phyloP scores from a whole-genome alignment of 1,140 invertebrate species.

The Medauroidea extradentata region DNA sequence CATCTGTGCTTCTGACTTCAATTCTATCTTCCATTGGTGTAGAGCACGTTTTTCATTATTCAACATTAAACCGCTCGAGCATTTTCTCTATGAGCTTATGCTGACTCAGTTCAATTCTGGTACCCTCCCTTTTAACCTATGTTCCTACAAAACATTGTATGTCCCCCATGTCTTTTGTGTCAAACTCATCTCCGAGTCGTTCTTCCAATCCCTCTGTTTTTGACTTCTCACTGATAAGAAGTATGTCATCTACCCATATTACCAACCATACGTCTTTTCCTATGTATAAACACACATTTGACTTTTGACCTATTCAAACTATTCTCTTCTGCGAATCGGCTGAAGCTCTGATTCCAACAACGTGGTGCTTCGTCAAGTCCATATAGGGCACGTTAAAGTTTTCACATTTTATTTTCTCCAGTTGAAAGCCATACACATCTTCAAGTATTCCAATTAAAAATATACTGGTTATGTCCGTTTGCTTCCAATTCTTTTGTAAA shows the following conservation, averaged over 20 bases:
- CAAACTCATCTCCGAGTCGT: conserved; percentile 6
- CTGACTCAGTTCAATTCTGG: conserved; percentile 3
- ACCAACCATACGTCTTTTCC: not conserved
- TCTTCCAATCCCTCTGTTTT: conserved; percentile 7
- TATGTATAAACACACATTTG: conserved; percentile 11
- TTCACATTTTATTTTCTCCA: not conserved
- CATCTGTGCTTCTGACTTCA: too few species aligned
- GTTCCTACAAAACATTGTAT: conserved; percentile 15
- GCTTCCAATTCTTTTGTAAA: not conserved
- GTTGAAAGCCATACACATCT: not conserved
- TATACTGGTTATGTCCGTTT: not conserved
- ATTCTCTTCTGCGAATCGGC: conserved; percentile 1
- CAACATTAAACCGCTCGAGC: conserved; percentile 13
- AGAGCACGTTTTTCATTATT: conserved; percentile 9
- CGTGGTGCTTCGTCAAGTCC: conserved; percentile 16
- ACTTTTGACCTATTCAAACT: not conserved
- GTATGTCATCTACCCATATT: conserved; percentile 18
- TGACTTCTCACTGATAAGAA: not conserved
- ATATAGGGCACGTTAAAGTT: conserved; percentile 15
- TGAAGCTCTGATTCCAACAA: conserved; percentile 12
- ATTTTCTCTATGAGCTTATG: not conserved
- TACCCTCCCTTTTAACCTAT: not conserved
- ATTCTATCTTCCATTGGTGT: conserved; percentile 9
- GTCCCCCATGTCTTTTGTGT: not conserved
- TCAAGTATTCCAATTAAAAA: not conserved